Base-by-base conservation (phyloP, 1,140 invertebrate genomes). In the Oncopodura yosiiana region DNA sequence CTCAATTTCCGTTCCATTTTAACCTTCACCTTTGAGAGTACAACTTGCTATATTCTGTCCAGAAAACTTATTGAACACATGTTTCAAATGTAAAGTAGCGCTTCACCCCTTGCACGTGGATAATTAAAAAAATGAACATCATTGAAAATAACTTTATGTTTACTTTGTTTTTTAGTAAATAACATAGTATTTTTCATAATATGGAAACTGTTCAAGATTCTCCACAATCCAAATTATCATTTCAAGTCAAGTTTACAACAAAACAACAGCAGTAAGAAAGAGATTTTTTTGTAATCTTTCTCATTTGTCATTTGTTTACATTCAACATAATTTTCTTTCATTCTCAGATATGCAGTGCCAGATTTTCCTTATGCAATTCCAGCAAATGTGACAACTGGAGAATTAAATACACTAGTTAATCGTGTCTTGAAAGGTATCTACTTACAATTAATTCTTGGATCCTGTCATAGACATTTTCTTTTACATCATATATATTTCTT, bases 351-450 rank as follows among this genome's bases (percentile, higher is more conserved):
- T 80, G 84, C 89, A 11, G 81, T 94, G 41, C 81, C 89, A 12
- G 85, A 92, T 72, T 79, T 78, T 62, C 85, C 87, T 0, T 83
- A 86, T 67, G 83, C 86, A 9, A 81, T 94, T 14, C 81, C 85
- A 41, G 75, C 78, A 32, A 78, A 75, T 48, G 77, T 89, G 11
- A 74, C 78, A 41, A 68, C 75, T 6, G 71, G 75, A 43, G 83
- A 86, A 49, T 71, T 94, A 3, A 92, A 89, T 70, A 78, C 75
- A 48, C 73, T 94, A 24, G 70, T 94, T 6, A 92, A 93, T 74
- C 78, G 82, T 49, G 66, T 94, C 50, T 66, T 94, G 26, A 80
- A 78, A 70, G 82, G 84, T 76, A 77, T 67, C 49, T 23, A 26
- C 53, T 45, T 37, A 58, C 36, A 42, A 39, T 12, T 44, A 56